Evolutionary conservation across 2,888 invertebrate species (phyloP).

Genomic region (Calameuta filiformis): DNA sequence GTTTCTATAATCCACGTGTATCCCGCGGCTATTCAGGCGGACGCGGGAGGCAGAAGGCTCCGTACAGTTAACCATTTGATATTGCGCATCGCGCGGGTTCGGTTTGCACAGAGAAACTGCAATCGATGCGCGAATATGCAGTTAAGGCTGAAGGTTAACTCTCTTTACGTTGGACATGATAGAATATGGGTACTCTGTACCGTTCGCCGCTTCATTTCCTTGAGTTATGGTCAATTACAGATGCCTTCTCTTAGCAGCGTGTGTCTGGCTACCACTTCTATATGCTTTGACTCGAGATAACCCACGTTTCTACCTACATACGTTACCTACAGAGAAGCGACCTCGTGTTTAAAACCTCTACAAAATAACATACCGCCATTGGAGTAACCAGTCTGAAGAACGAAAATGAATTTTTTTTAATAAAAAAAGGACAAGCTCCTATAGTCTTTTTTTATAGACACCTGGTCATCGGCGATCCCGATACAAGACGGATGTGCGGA

Average conservation of each 20-base stretch:
- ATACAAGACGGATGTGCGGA: not conserved
- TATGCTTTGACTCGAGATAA: not conserved
- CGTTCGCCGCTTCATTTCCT: constrained; percentile 54
- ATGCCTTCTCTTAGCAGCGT: constrained; percentile 38
- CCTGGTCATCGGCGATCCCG: not conserved
- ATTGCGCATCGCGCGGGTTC: not conserved
- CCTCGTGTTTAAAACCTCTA: not conserved
- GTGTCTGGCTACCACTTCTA: not conserved
- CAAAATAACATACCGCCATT: not conserved
- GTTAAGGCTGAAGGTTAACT: constrained; percentile 44
- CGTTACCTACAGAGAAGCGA: not conserved
- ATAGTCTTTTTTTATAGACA: not conserved
- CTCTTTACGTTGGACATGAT: constrained; percentile 37
- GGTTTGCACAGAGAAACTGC: not conserved
- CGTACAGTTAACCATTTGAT: not conserved
- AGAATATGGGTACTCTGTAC: constrained; percentile 50
- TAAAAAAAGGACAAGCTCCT: too few species aligned
- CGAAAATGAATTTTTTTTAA: too few species aligned
- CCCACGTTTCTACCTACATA: not conserved
- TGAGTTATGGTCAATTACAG: constrained; percentile 55
- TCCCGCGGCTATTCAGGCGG: not conserved
- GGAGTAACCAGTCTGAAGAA: not conserved
- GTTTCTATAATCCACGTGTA: not conserved
- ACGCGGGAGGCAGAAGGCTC: not conserved
- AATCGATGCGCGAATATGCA: constrained; percentile 5